A percentile compares a stretch with the other conserved stretches of the same genome.
phyloP scores from a whole-genome alignment of 2,113 vertebrate genomes.

The Etheostoma spectabile region DNA sequence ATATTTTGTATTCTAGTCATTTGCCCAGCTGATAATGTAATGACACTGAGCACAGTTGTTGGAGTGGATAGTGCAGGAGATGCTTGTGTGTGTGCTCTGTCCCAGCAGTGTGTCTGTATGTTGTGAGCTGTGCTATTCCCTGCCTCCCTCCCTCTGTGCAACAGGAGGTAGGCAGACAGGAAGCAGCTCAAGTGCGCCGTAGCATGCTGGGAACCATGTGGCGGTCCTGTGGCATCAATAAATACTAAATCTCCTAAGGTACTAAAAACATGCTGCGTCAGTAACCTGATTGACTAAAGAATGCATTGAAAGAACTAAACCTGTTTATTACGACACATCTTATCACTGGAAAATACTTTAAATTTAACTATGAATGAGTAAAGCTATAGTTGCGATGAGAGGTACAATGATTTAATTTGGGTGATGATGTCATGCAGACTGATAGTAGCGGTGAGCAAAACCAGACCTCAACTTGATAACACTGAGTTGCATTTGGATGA shows the following conservation, averaged over 20 bases:
- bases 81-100: conserved; percentile 11
- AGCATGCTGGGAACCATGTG: conserved; percentile 70
- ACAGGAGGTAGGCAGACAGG: conserved; percentile 77
- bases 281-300: conserved; percentile 21
- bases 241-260: conserved; percentile 38
- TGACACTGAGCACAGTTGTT: background rate
- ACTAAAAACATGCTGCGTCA: conserved; percentile 50
- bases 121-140: conserved; percentile 41
- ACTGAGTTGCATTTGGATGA: conserved; percentile 26
- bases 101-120: conserved; percentile 43
- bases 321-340: conserved; percentile 19
- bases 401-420: conserved; percentile 22
- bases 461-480: conserved; percentile 17
- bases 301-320: conserved; percentile 36
- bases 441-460: conserved; percentile 20
- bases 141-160: conserved; percentile 69
- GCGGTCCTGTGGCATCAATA: conserved; percentile 50
- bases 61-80: conserved; percentile 22
- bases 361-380: conserved; percentile 7
- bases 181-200: conserved; percentile 70
- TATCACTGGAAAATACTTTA: background rate
- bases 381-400: background rate
- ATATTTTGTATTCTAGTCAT: conserved; percentile 4
- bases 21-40: conserved; percentile 16
- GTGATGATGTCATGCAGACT: conserved; percentile 58